Evolutionary conservation across 2,113 vertebrate species (phyloP).

Genomic region (Danionella cerebrum): DNA sequence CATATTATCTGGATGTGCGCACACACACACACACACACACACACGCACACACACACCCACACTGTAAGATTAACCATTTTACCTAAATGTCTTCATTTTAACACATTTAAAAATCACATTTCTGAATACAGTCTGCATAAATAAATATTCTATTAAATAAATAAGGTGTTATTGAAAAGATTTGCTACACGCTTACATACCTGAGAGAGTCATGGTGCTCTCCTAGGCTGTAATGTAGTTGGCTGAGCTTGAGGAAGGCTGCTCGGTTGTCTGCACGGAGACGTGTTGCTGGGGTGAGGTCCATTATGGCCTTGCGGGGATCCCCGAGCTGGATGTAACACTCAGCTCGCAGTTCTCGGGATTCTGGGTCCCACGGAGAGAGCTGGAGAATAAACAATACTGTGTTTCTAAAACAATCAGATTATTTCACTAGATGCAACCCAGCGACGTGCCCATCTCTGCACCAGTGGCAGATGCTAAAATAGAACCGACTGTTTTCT

Average conservation of each 20-base stretch:
- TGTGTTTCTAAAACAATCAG: no score
- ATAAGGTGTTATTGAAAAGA: no score
- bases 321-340: constrained; percentile 70
- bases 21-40: no score
- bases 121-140: not conserved
- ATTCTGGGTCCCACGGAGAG: constrained; percentile 72
- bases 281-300: constrained; percentile 65
- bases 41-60: no score
- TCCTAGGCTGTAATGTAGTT: constrained; percentile 69
- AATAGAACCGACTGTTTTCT: no score
- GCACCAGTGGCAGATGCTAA: no score
- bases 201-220: constrained; percentile 71
- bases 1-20: not conserved
- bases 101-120: no score
- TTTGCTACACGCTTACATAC: no score
- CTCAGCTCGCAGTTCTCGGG: constrained; percentile 70
- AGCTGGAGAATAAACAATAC: constrained; percentile 51
- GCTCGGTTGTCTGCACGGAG: constrained; percentile 74
- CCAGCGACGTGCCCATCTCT: no score
- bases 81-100: no score
- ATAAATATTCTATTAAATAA: not conserved
- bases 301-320: constrained; percentile 70
- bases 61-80: no score
- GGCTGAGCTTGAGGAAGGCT: constrained; percentile 71
- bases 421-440: no score